A percentile compares a stretch with the other conserved stretches of the same genome.
Evolutionary conservation across 2,797 vertebrate genomes (phyloP).

Genomic region (Pygocentrus nattereri): DNA sequence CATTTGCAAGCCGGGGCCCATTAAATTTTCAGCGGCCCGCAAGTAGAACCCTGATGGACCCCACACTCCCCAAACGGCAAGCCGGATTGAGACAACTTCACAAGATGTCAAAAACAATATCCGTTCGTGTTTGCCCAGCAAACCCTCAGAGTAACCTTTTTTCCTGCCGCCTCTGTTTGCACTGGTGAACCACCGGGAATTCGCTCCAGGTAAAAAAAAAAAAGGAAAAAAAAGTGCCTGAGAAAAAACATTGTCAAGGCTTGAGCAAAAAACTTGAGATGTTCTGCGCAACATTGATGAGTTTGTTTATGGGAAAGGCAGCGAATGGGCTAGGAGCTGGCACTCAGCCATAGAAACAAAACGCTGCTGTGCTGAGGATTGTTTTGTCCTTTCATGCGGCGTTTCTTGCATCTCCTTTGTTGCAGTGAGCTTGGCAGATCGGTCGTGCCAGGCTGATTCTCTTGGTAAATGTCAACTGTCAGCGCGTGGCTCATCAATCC

Average conservation of each 20-base stretch:
- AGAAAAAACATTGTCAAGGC: not conserved
- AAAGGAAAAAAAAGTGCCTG: slow-evolving; percentile 3
- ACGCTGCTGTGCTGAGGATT: slow-evolving; percentile 35
- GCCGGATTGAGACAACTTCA: slow-evolving; percentile 86
- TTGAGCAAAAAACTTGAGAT: slow-evolving; percentile 6
- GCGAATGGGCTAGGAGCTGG: slow-evolving; percentile 22
- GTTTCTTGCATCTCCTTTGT: slow-evolving; percentile 75
- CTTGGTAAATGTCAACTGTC: slow-evolving; percentile 89
- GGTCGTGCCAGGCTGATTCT: slow-evolving; percentile 85
- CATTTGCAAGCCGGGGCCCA: slow-evolving; percentile 86
- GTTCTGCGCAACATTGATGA: slow-evolving; percentile 18
- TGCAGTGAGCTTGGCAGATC: slow-evolving; percentile 79
- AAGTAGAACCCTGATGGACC: slow-evolving; percentile 87
- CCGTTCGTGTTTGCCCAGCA: slow-evolving; percentile 83
- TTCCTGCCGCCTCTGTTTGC: slow-evolving; percentile 72
- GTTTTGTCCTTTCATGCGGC: slow-evolving; percentile 63
- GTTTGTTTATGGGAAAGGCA: slow-evolving; percentile 40
- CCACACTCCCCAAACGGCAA: slow-evolving; percentile 80
- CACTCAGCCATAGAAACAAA: slow-evolving; percentile 43
- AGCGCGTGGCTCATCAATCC: slow-evolving; percentile 84
- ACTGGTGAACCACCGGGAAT: slow-evolving; percentile 70
- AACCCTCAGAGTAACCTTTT: slow-evolving; percentile 75
- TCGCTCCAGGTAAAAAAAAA: slow-evolving; percentile 52
- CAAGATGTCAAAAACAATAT: slow-evolving; percentile 91
- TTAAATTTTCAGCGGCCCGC: slow-evolving; percentile 91